Evolutionary conservation across 2,888 invertebrate species (phyloP).

Genomic region (Spicauda simplicius): DNA sequence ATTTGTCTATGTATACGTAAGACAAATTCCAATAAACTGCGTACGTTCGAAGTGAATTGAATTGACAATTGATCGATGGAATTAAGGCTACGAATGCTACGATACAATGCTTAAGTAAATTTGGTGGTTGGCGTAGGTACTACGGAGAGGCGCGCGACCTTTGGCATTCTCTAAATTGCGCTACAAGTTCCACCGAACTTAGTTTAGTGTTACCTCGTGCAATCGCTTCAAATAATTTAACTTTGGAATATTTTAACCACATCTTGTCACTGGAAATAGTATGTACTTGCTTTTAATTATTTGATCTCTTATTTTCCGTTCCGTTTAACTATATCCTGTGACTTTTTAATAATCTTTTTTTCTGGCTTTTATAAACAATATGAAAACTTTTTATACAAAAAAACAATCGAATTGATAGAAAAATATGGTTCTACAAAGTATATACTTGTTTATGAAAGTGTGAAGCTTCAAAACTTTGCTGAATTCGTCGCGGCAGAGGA

Average conservation of each 20-base stretch:
- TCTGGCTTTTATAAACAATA: too few species aligned
- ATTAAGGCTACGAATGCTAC: slow-evolving; percentile 18
- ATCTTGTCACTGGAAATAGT: too few species aligned
- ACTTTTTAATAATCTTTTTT: too few species aligned
- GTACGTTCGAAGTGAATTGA: slow-evolving; percentile 15
- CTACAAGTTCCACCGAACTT: slow-evolving; percentile 28
- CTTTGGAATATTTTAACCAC: neutral
- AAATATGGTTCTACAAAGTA: too few species aligned
- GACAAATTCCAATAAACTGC: slow-evolving; percentile 14
- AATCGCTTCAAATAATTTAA: slow-evolving; percentile 24
- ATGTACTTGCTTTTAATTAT: too few species aligned
- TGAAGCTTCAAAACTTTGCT: neutral
- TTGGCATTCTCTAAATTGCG: slow-evolving; percentile 56
- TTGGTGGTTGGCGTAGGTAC: slow-evolving; percentile 18
- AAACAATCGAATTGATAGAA: too few species aligned
- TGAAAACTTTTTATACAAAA: too few species aligned
- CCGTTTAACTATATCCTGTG: too few species aligned
- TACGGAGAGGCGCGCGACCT: slow-evolving; percentile 51
- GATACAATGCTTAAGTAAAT: slow-evolving; percentile 19
- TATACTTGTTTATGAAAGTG: neutral
- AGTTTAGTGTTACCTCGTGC: slow-evolving; percentile 21
- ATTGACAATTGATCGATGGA: slow-evolving; percentile 22
- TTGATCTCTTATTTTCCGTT: too few species aligned
- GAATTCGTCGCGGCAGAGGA: neutral
- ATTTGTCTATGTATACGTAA: slow-evolving; percentile 5